Evolutionary conservation across 2,113 vertebrate genomes (phyloP), one percentile per base, ranked within the genome.

Genomic region (Macquaria ambigua): DNA sequence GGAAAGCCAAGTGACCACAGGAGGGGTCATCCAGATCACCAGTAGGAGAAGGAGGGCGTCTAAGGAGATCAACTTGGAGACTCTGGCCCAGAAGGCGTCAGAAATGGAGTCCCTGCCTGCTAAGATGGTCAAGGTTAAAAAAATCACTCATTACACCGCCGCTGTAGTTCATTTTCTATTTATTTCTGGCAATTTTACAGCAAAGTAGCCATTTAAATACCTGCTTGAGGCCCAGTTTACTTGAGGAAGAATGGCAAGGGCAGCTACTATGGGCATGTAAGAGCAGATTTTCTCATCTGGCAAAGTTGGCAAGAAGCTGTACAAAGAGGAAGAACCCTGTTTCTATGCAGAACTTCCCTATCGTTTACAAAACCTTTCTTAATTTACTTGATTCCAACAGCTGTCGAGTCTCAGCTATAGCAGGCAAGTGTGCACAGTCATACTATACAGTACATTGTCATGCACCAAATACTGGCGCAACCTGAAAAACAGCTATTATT

Each of bases 11-110:
- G 95, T 89, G 58, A 87, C 96, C 23, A 87, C 93, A 0, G 96
- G 96, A 83, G 96, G 97, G 3, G 97, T 99, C 66, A 99, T 99
- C 89, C 97, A 98, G 93, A 97, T 96, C 84, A 97, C 96, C 0
- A 93, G 96, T 1, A 94, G 97, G 87, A 95, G 95, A 34, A 96
- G 97, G 41, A 96, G 97, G 80, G 96, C 95, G 0, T 99, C 98
- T 48, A 98, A 99, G 90, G 98, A 99, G 94, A 97, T 97, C 87
- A 99, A 99, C 88, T 90, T 99, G 91, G 96, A 98, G 91, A 99
- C 98, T 80, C 92, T 99, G 82, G 98, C 98, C 15, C 97, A 98
- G 89, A 97, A 99, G 92, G 98, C 98, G 0, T 97, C 97, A 15
- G 97, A 99, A 87, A 96, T 98, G 96, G 97, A 97, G 90, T 98